These are phyloP conservation scores for Chalcis sispes DNA, from an alignment of 2,888 invertebrate species.

Conservation along the genomic window DNA sequence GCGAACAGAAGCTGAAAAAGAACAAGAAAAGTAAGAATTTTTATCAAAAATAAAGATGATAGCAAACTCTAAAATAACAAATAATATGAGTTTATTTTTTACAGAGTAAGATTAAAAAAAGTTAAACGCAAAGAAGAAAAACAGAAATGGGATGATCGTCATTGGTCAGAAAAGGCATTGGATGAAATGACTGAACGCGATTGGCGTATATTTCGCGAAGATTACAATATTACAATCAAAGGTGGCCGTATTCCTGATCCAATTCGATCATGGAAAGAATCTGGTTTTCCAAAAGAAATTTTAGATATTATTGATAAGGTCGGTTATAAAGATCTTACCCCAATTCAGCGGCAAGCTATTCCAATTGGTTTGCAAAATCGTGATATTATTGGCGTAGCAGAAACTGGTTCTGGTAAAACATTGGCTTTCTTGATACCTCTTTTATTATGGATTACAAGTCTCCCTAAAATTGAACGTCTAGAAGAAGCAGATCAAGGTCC, in stretches of 20 bases:
- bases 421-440: slow-evolving; percentile 98
- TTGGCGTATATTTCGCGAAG: slow-evolving; percentile 99
- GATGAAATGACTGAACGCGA: slow-evolving; percentile 99
- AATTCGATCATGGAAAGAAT: slow-evolving; percentile 96
- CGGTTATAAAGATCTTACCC: slow-evolving; percentile 98
- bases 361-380: slow-evolving; percentile 97
- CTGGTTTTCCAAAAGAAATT: slow-evolving; percentile 91
- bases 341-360: slow-evolving; percentile 99
- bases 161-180: slow-evolving; percentile 97
- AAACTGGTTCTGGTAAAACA: slow-evolving; percentile 99
- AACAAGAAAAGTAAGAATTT: slow-evolving; percentile 91
- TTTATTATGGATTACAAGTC: slow-evolving; percentile 97
- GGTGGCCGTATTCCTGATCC: slow-evolving; percentile 98
- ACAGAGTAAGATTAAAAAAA: slow-evolving; percentile 88
- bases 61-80: no score
- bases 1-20: slow-evolving; percentile 96
- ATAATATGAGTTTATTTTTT: slow-evolving; percentile 45
- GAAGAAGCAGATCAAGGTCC: slow-evolving; percentile 97
- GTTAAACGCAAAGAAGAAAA: slow-evolving; percentile 97
- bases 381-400: slow-evolving; percentile 99
- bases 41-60: not conserved
- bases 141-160: slow-evolving; percentile 98
- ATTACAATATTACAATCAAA: slow-evolving; percentile 98
- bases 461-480: slow-evolving; percentile 95
- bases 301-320: slow-evolving; percentile 95